Base-by-base conservation (phyloP, 2,797 vertebrate genomes). In the Typhlichthys eigenmanni region DNA sequence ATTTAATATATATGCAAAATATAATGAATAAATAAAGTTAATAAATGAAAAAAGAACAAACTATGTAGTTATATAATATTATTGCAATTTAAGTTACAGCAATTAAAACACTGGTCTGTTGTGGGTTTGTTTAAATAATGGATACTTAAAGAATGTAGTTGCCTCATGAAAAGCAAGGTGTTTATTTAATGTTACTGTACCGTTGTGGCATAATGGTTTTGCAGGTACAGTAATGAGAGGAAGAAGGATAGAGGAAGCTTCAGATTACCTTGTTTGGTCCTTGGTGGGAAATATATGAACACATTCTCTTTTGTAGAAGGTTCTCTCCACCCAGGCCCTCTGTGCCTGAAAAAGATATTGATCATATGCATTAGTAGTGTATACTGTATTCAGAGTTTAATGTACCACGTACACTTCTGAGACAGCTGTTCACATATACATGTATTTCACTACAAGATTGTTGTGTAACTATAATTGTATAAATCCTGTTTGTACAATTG, bases 241-340 rank as follows among this genome's bases (percentile, higher is more conserved):
- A 34, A 32, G 8, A 29, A 16, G 9, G 14, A n/a, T 8, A 14
- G 34, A 56, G 52, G 19, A 45, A 29, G 16, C 47, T 2, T 0
- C 0, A 45, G 24, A 66, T 87, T 91, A 99, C 98, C 95, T 97
- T 85, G 83, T 93, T 12, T 85, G 64, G 56, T 99, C 98, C 88
- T 96, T 99, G 78, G 82, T 96, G 72, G 95, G 94, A 86, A 96
- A 94, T 71, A 96, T 80, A 65, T 92, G 93, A 80, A 94, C 80
- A 68, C 98, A 99, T 92, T 99, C 96, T 86, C 95, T 92, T 89
- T 97, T 98, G 49, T 86, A 85, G 83, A 99, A 99, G 7, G 94
- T 97, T 82, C 93, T 98, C 81, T 99, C 98, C 76, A 99, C 95
- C 98, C 98, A 99, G 65, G 91, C 92, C 86, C 91, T 98, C 70